Evolutionary conservation across 2,113 vertebrate genomes (phyloP).

Genomic region (Syngnathoides biaculeatus): DNA sequence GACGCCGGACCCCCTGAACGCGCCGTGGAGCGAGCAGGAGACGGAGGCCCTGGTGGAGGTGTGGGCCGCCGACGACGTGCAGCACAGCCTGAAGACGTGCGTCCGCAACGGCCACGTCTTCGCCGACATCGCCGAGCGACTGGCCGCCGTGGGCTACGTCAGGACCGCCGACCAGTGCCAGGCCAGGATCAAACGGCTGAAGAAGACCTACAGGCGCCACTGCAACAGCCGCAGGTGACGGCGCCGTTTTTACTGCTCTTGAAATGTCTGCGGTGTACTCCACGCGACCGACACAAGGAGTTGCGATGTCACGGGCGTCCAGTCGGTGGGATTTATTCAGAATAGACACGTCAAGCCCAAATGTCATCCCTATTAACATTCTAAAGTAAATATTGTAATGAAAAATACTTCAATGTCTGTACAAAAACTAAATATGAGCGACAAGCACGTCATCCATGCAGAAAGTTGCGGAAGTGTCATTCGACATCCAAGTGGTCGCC

Average conservation of each 20-base stretch:
- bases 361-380: too few species aligned
- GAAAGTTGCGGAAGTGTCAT: too few species aligned
- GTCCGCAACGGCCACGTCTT: slow-evolving; percentile 63
- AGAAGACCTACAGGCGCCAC: slow-evolving; percentile 61
- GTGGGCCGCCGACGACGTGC: slow-evolving; percentile 63
- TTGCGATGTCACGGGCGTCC: too few species aligned
- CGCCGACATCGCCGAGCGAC: slow-evolving; percentile 45
- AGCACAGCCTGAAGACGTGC: slow-evolving; percentile 59
- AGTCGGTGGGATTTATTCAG: neutral
- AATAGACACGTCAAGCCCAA: too few species aligned
- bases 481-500: too few species aligned
- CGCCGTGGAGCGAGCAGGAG: slow-evolving; percentile 61
- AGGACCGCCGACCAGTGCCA: slow-evolving; percentile 65
- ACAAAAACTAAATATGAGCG: too few species aligned
- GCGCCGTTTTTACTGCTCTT: too few species aligned
- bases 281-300: too few species aligned
- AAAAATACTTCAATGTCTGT: too few species aligned
- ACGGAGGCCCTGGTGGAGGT: slow-evolving; percentile 55
- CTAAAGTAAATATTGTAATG: too few species aligned
- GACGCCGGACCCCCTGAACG: slow-evolving; percentile 30
- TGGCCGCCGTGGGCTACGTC: slow-evolving; percentile 44
- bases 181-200: slow-evolving; percentile 55
- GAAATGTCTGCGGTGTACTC: too few species aligned
- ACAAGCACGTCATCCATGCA: too few species aligned
- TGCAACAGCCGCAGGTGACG: slow-evolving; percentile 55